Evolutionary conservation across 2,113 vertebrate species (phyloP), one percentile per base, ranked within the genome.

Genomic region (Herpailurus yagouaroundi): DNA sequence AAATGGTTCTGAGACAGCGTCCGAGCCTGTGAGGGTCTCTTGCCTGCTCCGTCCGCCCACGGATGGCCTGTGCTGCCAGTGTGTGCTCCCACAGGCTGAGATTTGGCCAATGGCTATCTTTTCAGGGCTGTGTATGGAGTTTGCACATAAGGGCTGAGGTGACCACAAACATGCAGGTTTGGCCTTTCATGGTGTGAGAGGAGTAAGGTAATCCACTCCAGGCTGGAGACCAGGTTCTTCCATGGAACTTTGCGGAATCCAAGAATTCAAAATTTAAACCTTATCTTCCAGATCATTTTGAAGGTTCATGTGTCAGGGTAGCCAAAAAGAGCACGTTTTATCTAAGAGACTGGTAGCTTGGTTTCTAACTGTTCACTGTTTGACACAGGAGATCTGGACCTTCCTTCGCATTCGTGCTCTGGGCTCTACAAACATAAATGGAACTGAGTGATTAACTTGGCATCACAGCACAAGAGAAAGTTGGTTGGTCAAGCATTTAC

Each of bases 281-380:
- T 68, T 45, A 31, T 7, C 14, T 36, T 83, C 21, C 29, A 74
- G 23, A 23, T 88, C 10, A 38, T 73, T 80, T 94, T 90, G 74
- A 80, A 95, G 33, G 6, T 82, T 76, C 60, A 60, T 92, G 69
- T 92, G 45, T 60, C 81, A 79, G 80, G 27, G 29, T n/a, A 91
- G 33, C 33, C 36, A 80, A 64, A 79, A 69, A 6, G 3, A 84
- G 5, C 21, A 36, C 18, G 18, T 63, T 82, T 89, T 89, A 69
- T n/a, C 64, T 80, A 48, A 31, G 48, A 33, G n/a, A 91, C n/a
- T 36, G 16, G 79, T 69, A 84, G 16, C 9, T 88, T 91, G 41
- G 60, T 71, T 57, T 69, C 13, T 69, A 79, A 36, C 68, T 57
- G 21, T 90, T 79, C 89, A 64, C 33, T 64, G 73, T 55, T 89